Percentiles rank a stretch among this genome's conserved stretches.
Evolutionary conservation across 2,888 invertebrate genomes (phyloP).

Genomic region (Microctonus aethiopoides): DNA sequence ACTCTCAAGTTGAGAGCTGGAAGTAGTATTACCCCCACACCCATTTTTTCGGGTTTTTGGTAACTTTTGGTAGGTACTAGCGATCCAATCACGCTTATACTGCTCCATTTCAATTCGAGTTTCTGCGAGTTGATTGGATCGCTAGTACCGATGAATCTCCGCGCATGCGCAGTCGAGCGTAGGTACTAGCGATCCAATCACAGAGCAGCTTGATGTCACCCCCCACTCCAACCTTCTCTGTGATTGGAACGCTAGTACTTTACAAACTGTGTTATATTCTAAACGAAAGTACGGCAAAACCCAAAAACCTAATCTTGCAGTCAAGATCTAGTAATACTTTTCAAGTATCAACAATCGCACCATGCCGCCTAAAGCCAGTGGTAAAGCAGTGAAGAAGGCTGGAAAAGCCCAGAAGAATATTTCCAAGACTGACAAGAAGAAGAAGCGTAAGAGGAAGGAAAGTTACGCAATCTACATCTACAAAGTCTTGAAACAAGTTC

Average conservation of each 20-base stretch:
- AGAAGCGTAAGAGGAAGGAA: slow-evolving; percentile 71
- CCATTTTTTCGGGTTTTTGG: neutral
- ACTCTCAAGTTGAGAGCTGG: neutral
- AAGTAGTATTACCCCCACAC: neutral
- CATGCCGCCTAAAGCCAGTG: slow-evolving; percentile 22
- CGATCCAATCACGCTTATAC: neutral
- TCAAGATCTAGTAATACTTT: no score
- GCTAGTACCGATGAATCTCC: neutral
- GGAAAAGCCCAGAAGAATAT: slow-evolving; percentile 68
- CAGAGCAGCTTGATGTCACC: neutral
- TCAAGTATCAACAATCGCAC: no score
- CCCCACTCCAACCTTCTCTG: neutral
- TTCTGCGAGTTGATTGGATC: neutral
- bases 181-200: slow-evolving; percentile 3
- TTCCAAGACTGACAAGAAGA: slow-evolving; percentile 71
- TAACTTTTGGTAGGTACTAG: neutral
- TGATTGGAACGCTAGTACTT: neutral
- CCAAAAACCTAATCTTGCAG: no score
- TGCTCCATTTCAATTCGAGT: neutral
- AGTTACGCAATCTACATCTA: slow-evolving; percentile 74
- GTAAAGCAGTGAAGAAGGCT: slow-evolving; percentile 26
- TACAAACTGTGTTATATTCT: neutral
- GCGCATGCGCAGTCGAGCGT: neutral
- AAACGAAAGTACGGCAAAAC: neutral
- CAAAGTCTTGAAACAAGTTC: slow-evolving; percentile 73